Base-by-base conservation (phyloP, 2,888 invertebrate species). In the Zaprionus bogoriensis region DNA sequence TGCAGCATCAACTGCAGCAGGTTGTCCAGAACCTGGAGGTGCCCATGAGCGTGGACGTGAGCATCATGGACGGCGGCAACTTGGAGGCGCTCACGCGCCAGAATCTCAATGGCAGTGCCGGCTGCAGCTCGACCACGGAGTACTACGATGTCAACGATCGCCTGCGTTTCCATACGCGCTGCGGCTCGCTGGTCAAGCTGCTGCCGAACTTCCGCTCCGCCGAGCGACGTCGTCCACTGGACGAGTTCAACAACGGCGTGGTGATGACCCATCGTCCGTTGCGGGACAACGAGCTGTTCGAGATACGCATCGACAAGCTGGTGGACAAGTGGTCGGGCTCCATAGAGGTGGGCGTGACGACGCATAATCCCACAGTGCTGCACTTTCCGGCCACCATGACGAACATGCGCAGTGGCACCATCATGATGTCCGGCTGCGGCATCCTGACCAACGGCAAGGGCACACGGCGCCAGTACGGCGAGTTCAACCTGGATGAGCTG, bases 301-400 rank as follows among this genome's bases (percentile, higher is more conserved):
- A 98, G 93, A 98, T 98, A 88, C 93, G 97, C 53, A 97, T 99
- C 72, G 98, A 98, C 87, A 93, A 95, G 79, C 93, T 99, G 68
- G 97, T 98, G 5, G 97, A 97, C 89, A 97, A 98, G 88, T 98
- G 98, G 98, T 98, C 97, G 32, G 91, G 91, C 0, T 91, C 90
- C 2, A 91, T 91, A 54, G 89, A 95, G 93, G 97, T 98, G 74
- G 98, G 98, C 28, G 95, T 99, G 6, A 98, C 98, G 0, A 96
- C 97, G 9, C 98, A 98, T 89, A 97, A 97, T 91, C 98, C 99
- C 2, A 94, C 95, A 1, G 94, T 94, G 0, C 92, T 98, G 59
- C 95, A 97, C 63, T 98, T 98, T 90, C 99, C 98, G 2, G 97
- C 98, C 0, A 99, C 98, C 1, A 98, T 99, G 98, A 98, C 98